Base-by-base conservation (phyloP, 2,888 invertebrate species). In the Agonum fuliginosum region DNA sequence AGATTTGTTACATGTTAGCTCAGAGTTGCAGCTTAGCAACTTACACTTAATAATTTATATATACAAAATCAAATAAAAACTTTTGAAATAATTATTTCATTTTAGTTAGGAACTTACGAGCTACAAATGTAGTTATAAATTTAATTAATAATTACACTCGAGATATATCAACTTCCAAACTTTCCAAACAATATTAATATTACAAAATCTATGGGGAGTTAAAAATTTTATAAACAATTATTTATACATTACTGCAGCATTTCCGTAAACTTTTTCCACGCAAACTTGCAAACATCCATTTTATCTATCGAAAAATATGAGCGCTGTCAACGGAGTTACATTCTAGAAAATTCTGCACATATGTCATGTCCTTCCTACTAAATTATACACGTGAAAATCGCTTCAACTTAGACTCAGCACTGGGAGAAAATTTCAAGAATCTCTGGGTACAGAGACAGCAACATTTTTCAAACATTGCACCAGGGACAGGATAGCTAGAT, bases 261-360 rank as follows among this genome's bases (percentile, higher is more conserved):
- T 22, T 43, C 43, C n/a, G 20, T n/a, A 51, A 51, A 51, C 51
- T 51, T 51, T n/a, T n/a, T n/a, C n/a, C 22, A 58, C 27, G 30
- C 30, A 58, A 58, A 58, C 58, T 58, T 4, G 30, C 5, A 30
- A 19, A 58, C 27, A 58, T 58, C 30, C 27, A 30, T 58, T 58
- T 58, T 30, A 24, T 58, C 58, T 58, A 58, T 58, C 58, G 17
- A 17, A 30, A 58, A 58, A 58, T 58, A 58, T 58, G 30, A 58
- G 30, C 10, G 14, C 30, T 30, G 30, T 30, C 58, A 58, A 30
- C 58, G 14, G 30, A 58, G 58, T 58, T 30, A 30, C 58, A 58
- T 58, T 1, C 30, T 58, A 58, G 58, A 58, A 58, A 58, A 58
- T 58, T 58, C 58, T 58, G 27, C 58, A 58, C 30, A 58, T 58